Base-by-base conservation (phyloP, 2,113 vertebrate genomes). In the Apteryx mantelli region DNA sequence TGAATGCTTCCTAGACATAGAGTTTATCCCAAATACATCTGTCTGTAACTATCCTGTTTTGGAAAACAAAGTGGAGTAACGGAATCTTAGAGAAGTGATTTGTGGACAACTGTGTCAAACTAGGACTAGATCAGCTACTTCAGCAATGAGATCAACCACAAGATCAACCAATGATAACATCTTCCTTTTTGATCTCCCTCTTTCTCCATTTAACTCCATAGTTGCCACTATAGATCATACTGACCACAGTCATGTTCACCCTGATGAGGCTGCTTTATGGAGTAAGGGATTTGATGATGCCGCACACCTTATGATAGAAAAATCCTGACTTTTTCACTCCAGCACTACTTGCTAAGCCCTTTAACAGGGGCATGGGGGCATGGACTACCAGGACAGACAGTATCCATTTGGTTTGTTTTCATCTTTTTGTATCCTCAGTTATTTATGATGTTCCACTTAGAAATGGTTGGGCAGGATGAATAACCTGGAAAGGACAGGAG, bases 1-100 rank as follows among this genome's bases (percentile, higher is more conserved):
- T 95, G 80, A 88, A 5, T 82, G 77, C 77, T 64, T 95, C 92
- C 86, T 93, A 94, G 93, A 93, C 92, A 90, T 34, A 86, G 95
- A 94, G 73, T 88, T 96, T 75, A 92, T 91, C 95, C 86, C 75
- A 91, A 66, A 88, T 76, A 81, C 2, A 21, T 42, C 82, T 79
- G 69, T 25, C 78, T 91, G 90, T 75, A 95, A 97, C 96, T 96
- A 94, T 71, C 69, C 65, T 69, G 77, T 4, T 82, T 77, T 91
- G 65, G 60, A 89, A 96, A 93, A 82, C 87, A 91, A 91, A 95
- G 65, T 64, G 88, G 52, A 93, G 58, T 68, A 93, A 92, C 94
- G 83, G 91, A 61, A 89, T 89, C 74, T 87, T 42, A 82, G 70
- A 28, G 56, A 69, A 94, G 56, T 60, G 46, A 82, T 82, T 89